phyloP scores from a whole-genome alignment of 2,797 vertebrate species.

The Chelidonichthys spinosus region DNA sequence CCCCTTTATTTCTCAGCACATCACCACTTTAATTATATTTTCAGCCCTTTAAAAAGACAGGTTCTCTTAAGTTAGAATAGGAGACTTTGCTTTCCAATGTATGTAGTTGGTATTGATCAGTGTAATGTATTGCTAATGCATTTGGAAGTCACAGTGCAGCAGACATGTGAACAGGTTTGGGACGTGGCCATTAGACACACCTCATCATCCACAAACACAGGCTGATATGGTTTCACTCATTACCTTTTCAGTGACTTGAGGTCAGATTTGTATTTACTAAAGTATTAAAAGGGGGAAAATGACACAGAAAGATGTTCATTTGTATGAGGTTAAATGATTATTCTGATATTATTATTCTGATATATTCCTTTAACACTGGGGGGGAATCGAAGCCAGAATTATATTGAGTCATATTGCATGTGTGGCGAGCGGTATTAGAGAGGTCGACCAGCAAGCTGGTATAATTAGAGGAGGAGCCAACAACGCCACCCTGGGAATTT shows the following conservation, averaged over 20 bases:
- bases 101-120: constrained; percentile 57
- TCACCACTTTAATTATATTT: constrained; percentile 17
- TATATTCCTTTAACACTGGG: no score
- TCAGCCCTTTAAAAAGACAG: constrained; percentile 13
- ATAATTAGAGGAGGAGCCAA: no score
- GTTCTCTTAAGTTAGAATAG: constrained; percentile 1
- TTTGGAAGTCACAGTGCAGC: constrained; percentile 55
- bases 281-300: no score
- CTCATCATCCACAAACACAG: constrained; percentile 52
- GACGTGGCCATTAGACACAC: constrained; percentile 49
- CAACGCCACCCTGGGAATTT: no score
- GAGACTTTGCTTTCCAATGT: background rate
- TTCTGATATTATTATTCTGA: no score
- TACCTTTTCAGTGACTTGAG: constrained; percentile 25
- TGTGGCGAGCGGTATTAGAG: no score
- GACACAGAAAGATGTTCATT: no score
- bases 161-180: constrained; percentile 50
- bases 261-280: constrained; percentile 8
- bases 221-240: constrained; percentile 39
- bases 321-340: no score
- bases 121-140: constrained; percentile 50
- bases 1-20: background rate
- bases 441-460: no score
- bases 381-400: no score
- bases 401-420: no score